Evolutionary conservation across 2,797 vertebrate genomes (phyloP), one percentile per base, ranked within the genome.

Genomic region (Anabas testudineus): DNA sequence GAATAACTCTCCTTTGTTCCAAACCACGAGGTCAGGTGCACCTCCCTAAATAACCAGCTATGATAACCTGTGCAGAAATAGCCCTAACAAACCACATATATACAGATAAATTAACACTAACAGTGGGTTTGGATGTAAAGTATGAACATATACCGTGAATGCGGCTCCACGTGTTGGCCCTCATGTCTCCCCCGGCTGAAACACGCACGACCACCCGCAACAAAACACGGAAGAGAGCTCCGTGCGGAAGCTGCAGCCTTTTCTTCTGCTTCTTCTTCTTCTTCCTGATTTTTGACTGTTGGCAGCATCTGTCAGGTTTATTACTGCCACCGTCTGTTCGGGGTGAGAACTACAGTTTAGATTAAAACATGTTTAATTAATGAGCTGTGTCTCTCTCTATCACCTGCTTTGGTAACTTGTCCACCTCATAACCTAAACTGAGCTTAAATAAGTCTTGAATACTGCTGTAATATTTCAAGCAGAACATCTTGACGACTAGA

Each of bases 221-320:
- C 16, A 34, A 55, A 48, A 56, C 65, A 7, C 68, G 65, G 65
- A 62, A 84, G n/a, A 89, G 73, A 82, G 80, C n/a, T n/a, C n/a
- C n/a, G n/a, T n/a, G 9, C 0, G 0, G 45, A n/a, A 7, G 18
- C n/a, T n/a, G 41, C 41, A 16, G 41, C 41, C 6, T 5, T 18
- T 43, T 9, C 41, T n/a, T n/a, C 18, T 19, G n/a, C 41, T 2
- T 1, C 41, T 19, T n/a, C 39, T 18, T 42, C 41, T 7, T 42
- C 41, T 42, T 7, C 5, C n/a, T 2, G 28, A 5, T 30, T 30
- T 7, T 30, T 30, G 28, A 7, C 28, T 30, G 28, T 7, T 30
- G 28, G 28, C 28, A 30, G 28, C 28, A 30, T 28, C 28, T 4
- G 30, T 30, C 6, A 6, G 4, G 5, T 30, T 28, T 28, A 5